Evolutionary conservation across 2,797 vertebrate species (phyloP), one percentile per base, ranked within the genome.

Genomic region (Sebastes paucispinis): DNA sequence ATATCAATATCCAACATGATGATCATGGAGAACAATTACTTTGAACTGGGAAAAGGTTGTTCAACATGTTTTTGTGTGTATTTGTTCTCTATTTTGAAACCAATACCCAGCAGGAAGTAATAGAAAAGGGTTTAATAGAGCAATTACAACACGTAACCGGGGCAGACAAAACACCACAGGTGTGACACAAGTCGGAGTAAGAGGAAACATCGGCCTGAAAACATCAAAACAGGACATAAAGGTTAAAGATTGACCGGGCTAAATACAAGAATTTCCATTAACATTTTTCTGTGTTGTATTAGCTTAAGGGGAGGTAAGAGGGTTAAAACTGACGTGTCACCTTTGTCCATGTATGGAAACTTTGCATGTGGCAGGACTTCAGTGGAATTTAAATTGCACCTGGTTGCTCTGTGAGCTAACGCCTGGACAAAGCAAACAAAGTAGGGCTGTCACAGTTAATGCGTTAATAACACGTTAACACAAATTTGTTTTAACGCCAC

Each of bases 221-320:
- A 22, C 20, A 24, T 39, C 24, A 69, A 5, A 52, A 14, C 4
- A 4, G 22, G 14, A 47, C 34, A 60, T 29, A n/a, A 29, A 79
- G 22, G 83, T 89, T 90, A 90, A 92, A 72, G 58, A 90, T 82
- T 89, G 25, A 88, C 80, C 3, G 3, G 13, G 4, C 0, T 34
- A 75, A 79, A 62, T 10, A 13, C 14, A 68, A 65, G 32, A 78
- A 74, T 39, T 20, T 1, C 32, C 67, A 62, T 74, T 75, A 11
- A 76, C 13, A 20, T 58, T 8, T 43, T 31, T 62, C 58, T 69
- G 29, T 59, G 2, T n/a, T 34, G 34, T 66, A 31, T 31, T 55
- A 32, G 39, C 10, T 27, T 57, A 20, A 60, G 69, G 52, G 52
- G 18, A 81, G 20, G 20, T 47, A 22, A 12, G 4, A 34, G 47